phyloP scores from a whole-genome alignment of 1,140 invertebrate species.

The Drosophila erecta region DNA sequence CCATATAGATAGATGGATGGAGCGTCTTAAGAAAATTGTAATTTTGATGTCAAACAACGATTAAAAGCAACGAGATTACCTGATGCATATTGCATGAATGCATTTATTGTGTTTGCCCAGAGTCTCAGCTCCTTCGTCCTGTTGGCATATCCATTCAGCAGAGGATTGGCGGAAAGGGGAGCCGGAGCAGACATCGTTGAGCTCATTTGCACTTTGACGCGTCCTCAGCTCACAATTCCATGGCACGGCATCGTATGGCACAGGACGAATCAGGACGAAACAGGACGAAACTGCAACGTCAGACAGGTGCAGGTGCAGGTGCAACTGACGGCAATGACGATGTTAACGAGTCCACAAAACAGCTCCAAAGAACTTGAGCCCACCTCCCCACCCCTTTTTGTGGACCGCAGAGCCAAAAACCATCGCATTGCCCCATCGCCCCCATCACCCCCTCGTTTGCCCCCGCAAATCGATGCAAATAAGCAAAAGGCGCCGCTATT shows the following conservation, averaged over 20 bases:
- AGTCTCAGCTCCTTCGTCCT: constrained; percentile 21
- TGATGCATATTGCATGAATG: constrained; percentile 81
- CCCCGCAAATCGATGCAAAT: constrained; percentile 53
- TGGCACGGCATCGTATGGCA: constrained; percentile 46
- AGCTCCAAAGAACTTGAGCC: constrained; percentile 19
- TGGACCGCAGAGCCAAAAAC: constrained; percentile 12
- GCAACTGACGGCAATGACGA: constrained; percentile 75
- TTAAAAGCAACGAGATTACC: constrained; percentile 84
- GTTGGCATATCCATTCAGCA: not conserved
- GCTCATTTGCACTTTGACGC: constrained; percentile 80
- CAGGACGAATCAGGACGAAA: constrained; percentile 13
- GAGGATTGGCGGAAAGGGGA: not conserved
- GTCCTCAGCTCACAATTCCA: constrained; percentile 44
- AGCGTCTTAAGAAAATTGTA: constrained; percentile 78
- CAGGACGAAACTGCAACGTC: constrained; percentile 53
- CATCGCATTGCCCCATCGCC: not conserved
- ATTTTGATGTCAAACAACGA: constrained; percentile 84
- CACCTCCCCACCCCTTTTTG: not conserved
- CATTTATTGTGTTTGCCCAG: constrained; percentile 72
- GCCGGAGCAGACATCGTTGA: constrained; percentile 58
- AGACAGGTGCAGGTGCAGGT: constrained; percentile 59
- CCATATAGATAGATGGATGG: constrained; percentile 10
- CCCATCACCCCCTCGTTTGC: not conserved
- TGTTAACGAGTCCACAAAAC: constrained; percentile 78
- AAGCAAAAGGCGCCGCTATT: constrained; percentile 42